These are phyloP conservation scores for Seira ritae DNA, from an alignment of 2,888 invertebrate species.

Conservation along the genomic window DNA sequence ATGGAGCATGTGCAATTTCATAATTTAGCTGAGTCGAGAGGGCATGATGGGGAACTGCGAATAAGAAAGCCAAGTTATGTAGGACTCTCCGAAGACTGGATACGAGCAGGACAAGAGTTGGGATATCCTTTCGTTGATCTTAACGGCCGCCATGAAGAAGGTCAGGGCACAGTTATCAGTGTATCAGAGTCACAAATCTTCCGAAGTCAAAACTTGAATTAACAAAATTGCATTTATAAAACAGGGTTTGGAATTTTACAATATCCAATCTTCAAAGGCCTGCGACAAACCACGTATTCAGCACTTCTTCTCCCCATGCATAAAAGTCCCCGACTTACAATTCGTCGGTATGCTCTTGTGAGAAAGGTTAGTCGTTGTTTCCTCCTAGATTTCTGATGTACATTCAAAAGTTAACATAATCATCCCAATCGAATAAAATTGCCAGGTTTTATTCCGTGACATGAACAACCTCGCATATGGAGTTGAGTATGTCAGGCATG, in stretches of 20 bases:
- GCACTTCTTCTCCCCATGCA: conserved; percentile 40
- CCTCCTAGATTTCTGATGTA: too few species aligned
- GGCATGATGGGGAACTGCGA: not conserved
- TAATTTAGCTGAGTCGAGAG: not conserved
- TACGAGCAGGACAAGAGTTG: not conserved
- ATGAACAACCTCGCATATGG: conserved; percentile 46
- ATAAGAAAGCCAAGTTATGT: not conserved
- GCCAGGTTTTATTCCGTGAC: conserved; percentile 44
- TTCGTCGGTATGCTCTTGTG: conserved; percentile 48
- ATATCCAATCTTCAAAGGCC: conserved; percentile 48
- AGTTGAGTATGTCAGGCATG: conserved; percentile 35
- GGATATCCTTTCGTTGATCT: conserved; percentile 26
- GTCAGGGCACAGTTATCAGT: conserved; percentile 19
- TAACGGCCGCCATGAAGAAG: conserved; percentile 32
- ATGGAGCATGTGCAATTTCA: not conserved
- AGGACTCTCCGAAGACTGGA: not conserved
- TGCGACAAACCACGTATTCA: conserved; percentile 41
- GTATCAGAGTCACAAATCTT: not conserved
- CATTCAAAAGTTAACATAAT: not conserved
- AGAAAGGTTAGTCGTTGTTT: conserved; percentile 35
- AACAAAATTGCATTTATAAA: not conserved
- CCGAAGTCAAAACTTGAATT: conserved; percentile 10
- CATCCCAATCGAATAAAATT: not conserved
- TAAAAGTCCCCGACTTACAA: not conserved
- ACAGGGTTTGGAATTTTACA: conserved; percentile 33